Base-by-base conservation (phyloP, 2,888 invertebrate species). In the Rhagophthalmus giganteus region DNA sequence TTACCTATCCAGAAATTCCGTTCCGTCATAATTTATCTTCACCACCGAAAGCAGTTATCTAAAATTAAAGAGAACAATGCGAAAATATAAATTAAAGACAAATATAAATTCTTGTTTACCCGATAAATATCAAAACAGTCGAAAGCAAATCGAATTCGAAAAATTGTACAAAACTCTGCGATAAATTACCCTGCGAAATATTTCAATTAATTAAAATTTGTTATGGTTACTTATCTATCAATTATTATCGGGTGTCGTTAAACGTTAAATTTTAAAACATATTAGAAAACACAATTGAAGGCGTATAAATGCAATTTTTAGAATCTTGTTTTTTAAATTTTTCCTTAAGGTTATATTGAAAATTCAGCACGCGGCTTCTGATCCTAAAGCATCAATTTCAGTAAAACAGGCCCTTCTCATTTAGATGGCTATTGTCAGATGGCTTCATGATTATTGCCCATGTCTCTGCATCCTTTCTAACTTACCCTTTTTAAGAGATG, bases 11-110 rank as follows among this genome's bases (percentile, higher is more conserved):
- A 25, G 14, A 39, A 39, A n/a, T n/a, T n/a, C 28, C 39, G 39
- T 39, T 39, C 39, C 16, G 39, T 39, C 39, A 39, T 39, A 39
- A 39, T 39, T 39, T 39, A 39, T 39, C 39, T 39, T 39, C 39
- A 25, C 13, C 20, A 25, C 13, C 20, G 28, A 39, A 39, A 39
- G 39, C 39, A 39, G 28, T n/a, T 14, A 15, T 14, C 13, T 28
- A 39, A 39, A 39, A 39, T 39, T 39, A 39, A 39, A 39, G 28
- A 39, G 39, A 39, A 39, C 28, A 39, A 39, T 39, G 25, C 28
- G 9, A 11, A 11, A 37, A 37, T 28, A 39, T 27, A 20, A 20
- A n/a, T n/a, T n/a, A n/a, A n/a, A n/a, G n/a, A n/a, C n/a, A n/a
- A n/a, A n/a, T n/a, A n/a, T n/a, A n/a, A 26, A 26, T 20, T 15